Base-by-base conservation (phyloP, 2,888 invertebrate genomes). In the Drosophila recens region DNA sequence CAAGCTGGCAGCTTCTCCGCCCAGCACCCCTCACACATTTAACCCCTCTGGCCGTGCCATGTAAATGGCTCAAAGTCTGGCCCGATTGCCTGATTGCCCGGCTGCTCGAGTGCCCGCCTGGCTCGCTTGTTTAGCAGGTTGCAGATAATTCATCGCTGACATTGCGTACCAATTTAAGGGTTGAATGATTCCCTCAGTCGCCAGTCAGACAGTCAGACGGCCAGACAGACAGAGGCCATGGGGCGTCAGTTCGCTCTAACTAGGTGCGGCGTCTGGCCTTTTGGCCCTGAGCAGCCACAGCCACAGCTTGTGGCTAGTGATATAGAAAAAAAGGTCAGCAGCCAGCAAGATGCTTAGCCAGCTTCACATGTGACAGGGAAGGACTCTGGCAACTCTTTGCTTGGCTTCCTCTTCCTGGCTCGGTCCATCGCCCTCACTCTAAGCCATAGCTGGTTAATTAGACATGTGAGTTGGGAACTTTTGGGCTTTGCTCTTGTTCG, bases 81-180 rank as follows among this genome's bases (percentile, higher is more conserved):
- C 48, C 15, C n/a, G 34, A 23, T 15, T 57, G 10, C 30, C 42
- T 17, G 40, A 45, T 62, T 75, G 67, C 49, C 49, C 72, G 62
- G 34, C 42, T 53, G 59, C 46, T 49, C 23, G 40, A 49, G 69
- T 75, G 67, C 45, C 59, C 72, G 62, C 72, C 52, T 73, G 69
- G 58, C 64, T 68, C 57, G 87, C 72, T 87, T 89, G 88, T 82
- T 89, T 89, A 86, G 87, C 85, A 90, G 90, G 89, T 88, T 90
- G 80, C 80, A 83, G 89, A 90, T 90, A 87, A 90, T 90, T 87
- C 90, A 87, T 86, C 84, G 90, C 88, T 87, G 89, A 90, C 84
- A 87, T 88, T 87, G 90, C 89, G 80, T 79, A 89, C 87, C 89
- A 87, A 90, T 90, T 87, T 87, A 87, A 87, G 87, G 87, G 87